Conservation (phyloP, 2,888 invertebrate genomes). For the Apotomis capreana region DNA sequence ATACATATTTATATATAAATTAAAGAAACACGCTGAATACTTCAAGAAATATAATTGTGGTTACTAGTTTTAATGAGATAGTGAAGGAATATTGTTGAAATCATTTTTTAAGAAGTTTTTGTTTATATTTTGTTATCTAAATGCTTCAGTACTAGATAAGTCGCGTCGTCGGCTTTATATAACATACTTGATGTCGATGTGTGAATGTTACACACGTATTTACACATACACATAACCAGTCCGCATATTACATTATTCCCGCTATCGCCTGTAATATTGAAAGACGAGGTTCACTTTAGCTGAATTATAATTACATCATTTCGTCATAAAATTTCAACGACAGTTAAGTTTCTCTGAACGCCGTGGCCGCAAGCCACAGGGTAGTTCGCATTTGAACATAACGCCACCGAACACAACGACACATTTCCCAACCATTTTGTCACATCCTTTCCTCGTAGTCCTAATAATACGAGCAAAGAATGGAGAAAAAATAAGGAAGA, state of each 20-base stretch:
- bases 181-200: conserved; percentile 43
- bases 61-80: conserved; percentile 47
- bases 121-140: conserved; percentile 26
- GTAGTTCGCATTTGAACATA: too few relatives aligned
- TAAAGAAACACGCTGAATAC: conserved; percentile 55
- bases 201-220: background rate
- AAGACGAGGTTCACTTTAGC: background rate
- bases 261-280: background rate
- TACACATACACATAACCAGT: conserved; percentile 9
- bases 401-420: too few relatives aligned
- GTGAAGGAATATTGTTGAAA: conserved; percentile 27
- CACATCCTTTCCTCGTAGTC: too few relatives aligned
- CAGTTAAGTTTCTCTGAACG: conserved; percentile 7
- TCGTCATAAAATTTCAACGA: conserved; percentile 29
- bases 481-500: too few relatives aligned
- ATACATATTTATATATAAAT: conserved; percentile 47
- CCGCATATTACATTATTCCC: conserved; percentile 4
- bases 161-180: conserved; percentile 18
- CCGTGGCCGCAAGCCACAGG: conserved; percentile 1
- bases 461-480: too few relatives aligned
- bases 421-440: too few relatives aligned
- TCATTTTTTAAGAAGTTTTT: conserved; percentile 7
- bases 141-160: conserved; percentile 29
- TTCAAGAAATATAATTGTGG: conserved; percentile 56
- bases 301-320: conserved; percentile 9